Base-by-base conservation (phyloP, 2,888 invertebrate species). In the Dendrolimus houi region DNA sequence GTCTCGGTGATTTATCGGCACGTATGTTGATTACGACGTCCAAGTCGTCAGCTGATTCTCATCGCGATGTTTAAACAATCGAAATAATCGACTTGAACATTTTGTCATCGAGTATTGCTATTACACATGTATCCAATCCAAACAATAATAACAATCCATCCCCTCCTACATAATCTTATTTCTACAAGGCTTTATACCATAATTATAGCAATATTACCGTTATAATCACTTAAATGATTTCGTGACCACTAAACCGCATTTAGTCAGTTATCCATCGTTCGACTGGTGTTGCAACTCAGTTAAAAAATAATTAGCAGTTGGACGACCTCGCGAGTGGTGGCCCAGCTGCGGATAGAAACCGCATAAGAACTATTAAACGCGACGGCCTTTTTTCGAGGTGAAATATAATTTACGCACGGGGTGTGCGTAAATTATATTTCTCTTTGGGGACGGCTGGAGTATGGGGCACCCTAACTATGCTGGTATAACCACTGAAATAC, bases 301-400 rank as follows among this genome's bases (percentile, higher is more conserved):
- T 83, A 74, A 83, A 85, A 83, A 84, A 86, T 85, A 86, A 87
- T 87, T 85, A 86, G 82, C 81, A 81, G 80, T 82, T 77, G 79
- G 75, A 67, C 71, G 82, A 80, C 87, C 87, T 87, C 82, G 79
- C 69, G 47, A 47, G 47, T 47, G 29, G 29, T 6, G 66, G 62
- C 64, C 59, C 68, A 65, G 66, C 70, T 64, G 68, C 74, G 75
- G 76, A 83, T 79, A 79, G 79, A 83, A 86, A 82, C 81, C 82
- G 75, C 82, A 81, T 72, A 67, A 72, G 64, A 64, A 66, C 69
- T 70, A 85, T 79, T 87, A 85, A 29, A 29, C 6, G 29, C 29
- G 3, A 29, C 29, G 29, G 29, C 29, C 29, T 29, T 29, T 29
- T 29, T 29, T 29, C 29, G 6, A 29, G 29, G 29, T 29, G 29